Evolutionary conservation across 2,797 vertebrate species (phyloP), one percentile per base, ranked within the genome.

Genomic region (Rhinichthys osculus): DNA sequence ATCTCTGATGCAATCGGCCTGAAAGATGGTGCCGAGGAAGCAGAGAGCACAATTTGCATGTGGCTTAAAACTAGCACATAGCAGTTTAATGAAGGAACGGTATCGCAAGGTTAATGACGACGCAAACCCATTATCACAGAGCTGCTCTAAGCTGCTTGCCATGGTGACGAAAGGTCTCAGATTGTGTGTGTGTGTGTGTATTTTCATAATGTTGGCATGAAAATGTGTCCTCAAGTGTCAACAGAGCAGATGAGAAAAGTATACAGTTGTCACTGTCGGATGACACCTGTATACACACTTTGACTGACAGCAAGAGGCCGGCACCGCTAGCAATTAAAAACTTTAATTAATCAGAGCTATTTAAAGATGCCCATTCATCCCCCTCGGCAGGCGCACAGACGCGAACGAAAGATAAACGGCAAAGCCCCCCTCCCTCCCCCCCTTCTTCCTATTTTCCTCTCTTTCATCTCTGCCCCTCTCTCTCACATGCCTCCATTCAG

Each of bases 311-410:
- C 85, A 89, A 78, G 70, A 83, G 88, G 89, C 87, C 82, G 67
- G 73, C 10, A 71, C 38, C 30, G 78, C 89, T 90, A 81, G 92
- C 92, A 95, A 95, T 95, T 93, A 94, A 94, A 94, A 90, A 87
- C 90, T 85, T 91, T 91, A 94, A 93, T 95, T 94, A 95, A 95
- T 95, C 92, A 92, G 91, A 89, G 90, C 94, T 96, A 95, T 95
- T 95, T 94, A 93, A 93, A 94, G 93, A 91, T 91, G 87, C 87
- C 87, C 85, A 93, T 93, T 93, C 92, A 93, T 92, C 90, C 85
- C 91, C 86, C 33, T 81, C 77, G 89, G 92, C 89, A 80, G 86
- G 87, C 91, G 87, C n/a, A 33, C 88, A 84, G 91, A 91, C 23
- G 30, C 89, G 88, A 86, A 54, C 16, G 52, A 79, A 85, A 92